Evolutionary conservation across 2,797 vertebrate species (phyloP).

Genomic region (Cirrhinus mrigala): DNA sequence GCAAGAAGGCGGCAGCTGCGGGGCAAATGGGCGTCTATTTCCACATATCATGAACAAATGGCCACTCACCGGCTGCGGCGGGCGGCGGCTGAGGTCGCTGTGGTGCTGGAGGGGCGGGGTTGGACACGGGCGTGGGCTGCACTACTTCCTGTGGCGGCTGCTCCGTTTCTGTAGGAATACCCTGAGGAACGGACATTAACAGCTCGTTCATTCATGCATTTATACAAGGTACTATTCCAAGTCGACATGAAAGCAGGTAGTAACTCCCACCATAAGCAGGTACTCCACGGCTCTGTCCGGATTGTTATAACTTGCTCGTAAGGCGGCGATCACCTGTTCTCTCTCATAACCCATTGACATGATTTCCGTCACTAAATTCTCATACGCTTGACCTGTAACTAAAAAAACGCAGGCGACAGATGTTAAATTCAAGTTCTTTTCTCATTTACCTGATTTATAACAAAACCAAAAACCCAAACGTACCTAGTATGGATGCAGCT

Average conservation of each 20-base stretch:
- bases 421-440: neutral
- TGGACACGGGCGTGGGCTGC: constrained; percentile 62
- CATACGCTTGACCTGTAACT: constrained; percentile 83
- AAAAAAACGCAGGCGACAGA: neutral
- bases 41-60: neutral
- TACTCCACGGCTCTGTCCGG: constrained; percentile 84
- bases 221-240: neutral
- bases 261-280: constrained; percentile 77
- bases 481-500: constrained; percentile 82
- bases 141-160: constrained; percentile 70
- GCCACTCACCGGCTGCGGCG: constrained; percentile 67
- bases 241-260: neutral
- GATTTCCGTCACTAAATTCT: constrained; percentile 82
- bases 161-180: constrained; percentile 76
- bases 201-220: neutral
- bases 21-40: neutral
- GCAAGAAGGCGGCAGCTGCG: neutral
- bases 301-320: constrained; percentile 83
- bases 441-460: neutral
- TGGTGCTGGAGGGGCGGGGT: constrained; percentile 47
- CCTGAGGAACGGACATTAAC: constrained; percentile 59
- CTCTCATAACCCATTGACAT: constrained; percentile 84
- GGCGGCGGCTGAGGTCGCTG: constrained; percentile 63
- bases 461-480: neutral
- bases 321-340: constrained; percentile 78